Percentiles rank a stretch among this genome's conserved stretches.
Conservation (phyloP, 1,140 invertebrate species). For the Daktulosphaira vitifoliae region DNA sequence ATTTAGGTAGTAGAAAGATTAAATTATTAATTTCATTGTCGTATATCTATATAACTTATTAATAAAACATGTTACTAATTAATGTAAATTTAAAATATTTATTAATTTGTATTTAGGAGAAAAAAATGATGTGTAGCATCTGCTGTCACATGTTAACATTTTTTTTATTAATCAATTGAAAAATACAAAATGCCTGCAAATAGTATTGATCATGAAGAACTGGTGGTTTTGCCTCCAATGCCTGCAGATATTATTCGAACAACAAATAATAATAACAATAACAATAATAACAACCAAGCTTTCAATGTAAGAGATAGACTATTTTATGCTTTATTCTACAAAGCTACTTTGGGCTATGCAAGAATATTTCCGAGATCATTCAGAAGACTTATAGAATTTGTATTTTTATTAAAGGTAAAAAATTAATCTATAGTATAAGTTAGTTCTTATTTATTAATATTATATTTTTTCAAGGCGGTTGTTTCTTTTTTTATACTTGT, state of each 20-base stretch:
- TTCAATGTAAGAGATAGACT: conserved; percentile 81
- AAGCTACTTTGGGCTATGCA: conserved; percentile 81
- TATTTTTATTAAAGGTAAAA: conserved; percentile 73
- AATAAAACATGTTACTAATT: too few species aligned
- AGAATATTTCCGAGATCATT: conserved; percentile 76
- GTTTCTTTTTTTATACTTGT: conserved; percentile 80
- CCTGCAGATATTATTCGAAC: neutral
- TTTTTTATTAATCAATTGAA: neutral
- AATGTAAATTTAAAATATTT: too few species aligned
- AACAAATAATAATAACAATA: conserved; percentile 38
- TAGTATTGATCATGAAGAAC: conserved; percentile 17
- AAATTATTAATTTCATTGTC: too few species aligned
- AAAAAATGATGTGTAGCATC: conserved; percentile 7
- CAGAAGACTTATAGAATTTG: conserved; percentile 81
- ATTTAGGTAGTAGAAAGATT: too few species aligned
- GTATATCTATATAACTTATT: too few species aligned
- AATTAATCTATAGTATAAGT: neutral
- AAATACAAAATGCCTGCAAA: neutral
- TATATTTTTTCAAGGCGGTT: conserved; percentile 58
- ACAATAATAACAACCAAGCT: conserved; percentile 54
- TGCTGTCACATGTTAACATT: neutral
- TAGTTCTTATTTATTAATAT: conserved; percentile 15
- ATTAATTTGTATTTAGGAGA: neutral
- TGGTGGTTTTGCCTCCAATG: conserved; percentile 14
- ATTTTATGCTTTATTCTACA: conserved; percentile 92